Evolutionary conservation across 37 sponge, comb jelly and placozoan genomes (phyloP).

Genomic region (Aplysina aerophoba): DNA sequence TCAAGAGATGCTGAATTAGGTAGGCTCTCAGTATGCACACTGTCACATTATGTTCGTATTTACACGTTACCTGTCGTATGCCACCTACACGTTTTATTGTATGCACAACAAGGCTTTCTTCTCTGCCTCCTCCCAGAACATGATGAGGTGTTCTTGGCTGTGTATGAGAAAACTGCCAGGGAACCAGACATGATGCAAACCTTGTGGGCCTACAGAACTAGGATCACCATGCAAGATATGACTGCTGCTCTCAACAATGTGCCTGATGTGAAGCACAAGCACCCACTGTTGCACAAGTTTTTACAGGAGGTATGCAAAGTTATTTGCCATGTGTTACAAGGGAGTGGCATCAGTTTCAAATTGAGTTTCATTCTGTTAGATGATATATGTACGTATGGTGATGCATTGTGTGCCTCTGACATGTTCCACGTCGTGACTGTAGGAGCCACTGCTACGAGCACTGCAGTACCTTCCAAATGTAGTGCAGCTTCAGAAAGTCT

Average conservation of each 20-base stretch:
- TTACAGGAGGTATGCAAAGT: conserved; percentile 53
- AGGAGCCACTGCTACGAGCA: conserved; percentile 67
- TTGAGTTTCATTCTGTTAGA: too few species aligned
- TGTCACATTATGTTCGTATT: too few species aligned
- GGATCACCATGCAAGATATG: conserved; percentile 69
- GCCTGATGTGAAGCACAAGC: conserved; percentile 29
- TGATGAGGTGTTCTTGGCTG: conserved; percentile 61
- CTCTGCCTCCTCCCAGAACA: conserved; percentile 40
- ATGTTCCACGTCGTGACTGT: neutral
- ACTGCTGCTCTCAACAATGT: conserved; percentile 33
- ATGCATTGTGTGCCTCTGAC: too few species aligned
- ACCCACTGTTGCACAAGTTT: conserved; percentile 63
- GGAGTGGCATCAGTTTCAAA: too few species aligned
- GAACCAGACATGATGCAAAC: conserved; percentile 40
- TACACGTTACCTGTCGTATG: too few species aligned
- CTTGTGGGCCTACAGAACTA: conserved; percentile 65
- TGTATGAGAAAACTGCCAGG: conserved; percentile 54
- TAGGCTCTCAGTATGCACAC: neutral
- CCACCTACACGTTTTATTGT: too few species aligned
- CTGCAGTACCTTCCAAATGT: conserved; percentile 83
- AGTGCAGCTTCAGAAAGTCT: conserved; percentile 54
- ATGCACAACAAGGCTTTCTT: neutral
- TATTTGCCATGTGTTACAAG: too few species aligned
- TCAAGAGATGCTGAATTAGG: conserved; percentile 66
- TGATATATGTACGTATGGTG: too few species aligned